Evolutionary conservation across 2,888 invertebrate genomes (phyloP), one percentile per base, ranked within the genome.

Genomic region (Chrysodeixis includens): DNA sequence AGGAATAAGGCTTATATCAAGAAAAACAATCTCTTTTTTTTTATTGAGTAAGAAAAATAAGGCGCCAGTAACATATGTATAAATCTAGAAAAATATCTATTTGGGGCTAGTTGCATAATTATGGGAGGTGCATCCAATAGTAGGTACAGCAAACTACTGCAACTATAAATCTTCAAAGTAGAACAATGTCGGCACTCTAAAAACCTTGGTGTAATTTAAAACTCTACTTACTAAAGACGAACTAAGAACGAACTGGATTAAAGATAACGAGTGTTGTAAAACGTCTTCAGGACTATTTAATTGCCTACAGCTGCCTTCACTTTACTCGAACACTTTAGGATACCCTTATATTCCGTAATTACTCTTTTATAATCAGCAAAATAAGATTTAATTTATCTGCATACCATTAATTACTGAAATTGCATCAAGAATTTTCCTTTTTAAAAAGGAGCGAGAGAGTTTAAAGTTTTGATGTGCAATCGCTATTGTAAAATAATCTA

Each of bases 161-260:
- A 56, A 63, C 18, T 51, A 53, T 51, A 56, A 75, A 70, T n/a
- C 56, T 44, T 56, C 56, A 49, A 70, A 26, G 10, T 22, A 55
- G 22, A 74, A 69, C 62, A 54, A 70, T 56, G 56, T n/a, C 53
- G 35, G 51, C 20, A 49, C 58, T 57, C 60, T 65, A 70, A 71
- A 76, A 72, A 40, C 20, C 8, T 62, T 59, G 51, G 56, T 59
- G 58, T 57, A 66, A 71, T 76, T 76, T 76, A 67, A 74, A 66
- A 76, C 59, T 66, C 16, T 32, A 56, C 53, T 66, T 30, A 66
- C 66, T 46, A 35, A 55, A 20, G 22, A 55, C 57, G 56, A 26
- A 59, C 51, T 54, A 57, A 49, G 49, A 55, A 66, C 46, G 55
- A 73, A 66, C 56, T 62, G 12, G 71, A 62, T 76, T 73, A 61